Percentiles rank a stretch among this genome's conserved stretches.
phyloP scores from a whole-genome alignment of 2,797 vertebrate species.

The Coregonus ussuriensis region DNA sequence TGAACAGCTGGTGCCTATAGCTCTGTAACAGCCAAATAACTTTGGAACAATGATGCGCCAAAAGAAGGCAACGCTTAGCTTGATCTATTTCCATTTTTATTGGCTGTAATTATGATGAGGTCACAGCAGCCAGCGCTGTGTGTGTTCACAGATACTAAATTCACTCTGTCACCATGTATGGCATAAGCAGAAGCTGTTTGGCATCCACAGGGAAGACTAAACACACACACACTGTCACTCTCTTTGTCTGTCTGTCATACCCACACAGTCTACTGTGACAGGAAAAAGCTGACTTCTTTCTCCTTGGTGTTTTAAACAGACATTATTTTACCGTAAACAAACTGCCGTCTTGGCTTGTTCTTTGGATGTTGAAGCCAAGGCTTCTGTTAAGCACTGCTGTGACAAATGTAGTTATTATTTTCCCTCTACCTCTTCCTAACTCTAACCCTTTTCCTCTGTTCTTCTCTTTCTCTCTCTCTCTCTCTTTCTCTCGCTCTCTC shows the following conservation, averaged over 20 bases:
- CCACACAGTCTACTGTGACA: background rate
- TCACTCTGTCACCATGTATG: constrained; percentile 23
- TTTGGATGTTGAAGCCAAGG: background rate
- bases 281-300: background rate
- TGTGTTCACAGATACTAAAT: constrained; percentile 14
- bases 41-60: background rate
- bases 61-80: background rate
- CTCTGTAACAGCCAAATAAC: background rate
- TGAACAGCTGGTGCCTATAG: background rate
- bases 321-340: background rate
- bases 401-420: background rate
- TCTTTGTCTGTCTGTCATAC: background rate
- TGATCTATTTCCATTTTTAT: constrained; percentile 19
- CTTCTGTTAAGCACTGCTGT: background rate
- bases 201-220: constrained; percentile 35
- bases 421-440: background rate
- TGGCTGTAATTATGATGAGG: background rate
- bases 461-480: background rate
- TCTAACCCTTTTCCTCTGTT: background rate
- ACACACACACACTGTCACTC: background rate
- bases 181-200: constrained; percentile 41
- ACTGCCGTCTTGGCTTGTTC: background rate
- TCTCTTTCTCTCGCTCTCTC: background rate
- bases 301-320: background rate
- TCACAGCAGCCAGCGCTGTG: constrained; percentile 4